A percentile compares a stretch with the other conserved stretches of the same genome.
phyloP scores from a whole-genome alignment of 2,113 vertebrate genomes.

The Leucopsar rothschildi region DNA sequence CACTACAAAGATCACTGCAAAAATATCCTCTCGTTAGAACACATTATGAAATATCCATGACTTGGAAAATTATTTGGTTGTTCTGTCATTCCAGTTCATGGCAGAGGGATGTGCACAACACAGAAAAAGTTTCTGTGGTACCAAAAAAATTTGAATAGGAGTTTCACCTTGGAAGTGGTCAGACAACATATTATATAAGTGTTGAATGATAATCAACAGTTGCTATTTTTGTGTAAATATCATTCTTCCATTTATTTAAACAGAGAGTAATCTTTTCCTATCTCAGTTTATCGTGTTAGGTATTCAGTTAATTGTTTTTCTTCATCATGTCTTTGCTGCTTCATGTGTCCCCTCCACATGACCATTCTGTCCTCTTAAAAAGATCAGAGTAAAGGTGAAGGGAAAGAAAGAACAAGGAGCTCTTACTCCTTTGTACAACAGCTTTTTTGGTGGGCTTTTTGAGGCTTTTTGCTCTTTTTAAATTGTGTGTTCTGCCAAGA shows the following conservation, averaged over 20 bases:
- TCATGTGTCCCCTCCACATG: not conserved
- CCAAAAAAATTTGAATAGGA: not conserved
- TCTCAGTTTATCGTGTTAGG: not conserved
- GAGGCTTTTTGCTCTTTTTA: not conserved
- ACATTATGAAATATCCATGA: fast-evolving
- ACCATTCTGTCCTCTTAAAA: not conserved
- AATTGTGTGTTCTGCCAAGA: not conserved
- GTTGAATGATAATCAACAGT: not conserved
- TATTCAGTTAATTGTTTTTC: not conserved
- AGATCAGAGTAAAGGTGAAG: not conserved
- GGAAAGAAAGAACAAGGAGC: not conserved
- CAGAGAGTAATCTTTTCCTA: not conserved
- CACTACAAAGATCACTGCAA: not conserved
- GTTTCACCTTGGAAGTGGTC: not conserved
- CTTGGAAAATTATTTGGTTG: not conserved
- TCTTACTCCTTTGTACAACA: not conserved
- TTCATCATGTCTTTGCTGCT: not conserved
- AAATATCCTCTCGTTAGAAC: not conserved
- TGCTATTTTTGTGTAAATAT: not conserved
- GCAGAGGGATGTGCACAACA: fast-evolving
- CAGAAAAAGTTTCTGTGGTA: not conserved
- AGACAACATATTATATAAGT: not conserved
- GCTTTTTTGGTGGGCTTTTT: not conserved
- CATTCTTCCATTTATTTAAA: not conserved
- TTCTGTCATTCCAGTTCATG: not conserved